A percentile compares a stretch with the other conserved stretches of the same genome.
These are phyloP conservation scores for Drosophila bocki DNA, from an alignment of 1,140 invertebrate species.

Conservation along the genomic window DNA sequence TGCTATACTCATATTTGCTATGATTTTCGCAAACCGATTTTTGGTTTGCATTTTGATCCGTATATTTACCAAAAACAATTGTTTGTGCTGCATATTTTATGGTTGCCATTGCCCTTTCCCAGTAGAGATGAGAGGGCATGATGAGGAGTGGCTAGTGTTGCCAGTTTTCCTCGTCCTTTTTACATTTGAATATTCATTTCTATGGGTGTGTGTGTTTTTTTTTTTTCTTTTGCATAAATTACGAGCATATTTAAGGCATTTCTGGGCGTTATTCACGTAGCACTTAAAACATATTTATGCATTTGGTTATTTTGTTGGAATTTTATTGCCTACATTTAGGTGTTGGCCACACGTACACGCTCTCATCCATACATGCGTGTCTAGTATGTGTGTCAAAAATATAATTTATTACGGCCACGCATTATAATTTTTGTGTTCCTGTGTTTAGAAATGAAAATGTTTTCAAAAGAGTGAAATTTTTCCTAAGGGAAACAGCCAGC, in stretches of 20 bases:
- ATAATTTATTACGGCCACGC: slow-evolving; percentile 62
- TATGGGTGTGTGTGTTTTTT: slow-evolving; percentile 2
- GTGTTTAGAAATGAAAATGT: slow-evolving; percentile 30
- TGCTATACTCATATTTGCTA: slow-evolving; percentile 32
- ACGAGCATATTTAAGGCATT: slow-evolving; percentile 46
- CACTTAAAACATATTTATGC: slow-evolving; percentile 59
- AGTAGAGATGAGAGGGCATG: background rate
- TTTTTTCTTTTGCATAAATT: slow-evolving; percentile 59
- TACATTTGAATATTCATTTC: slow-evolving; percentile 35
- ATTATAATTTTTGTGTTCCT: slow-evolving; percentile 37
- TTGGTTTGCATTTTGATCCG: slow-evolving; percentile 39
- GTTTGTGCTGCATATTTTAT: slow-evolving; percentile 58
- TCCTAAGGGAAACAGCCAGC: background rate
- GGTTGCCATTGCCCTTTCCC: slow-evolving; percentile 7
- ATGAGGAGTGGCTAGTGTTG: background rate
- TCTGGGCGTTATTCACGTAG: slow-evolving; percentile 26
- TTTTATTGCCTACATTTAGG: slow-evolving; percentile 54
- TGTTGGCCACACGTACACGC: slow-evolving; percentile 27
- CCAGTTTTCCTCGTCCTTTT: slow-evolving; percentile 1
- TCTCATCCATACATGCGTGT: background rate
- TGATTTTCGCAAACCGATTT: slow-evolving; percentile 48
- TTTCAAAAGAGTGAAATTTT: slow-evolving; percentile 12
- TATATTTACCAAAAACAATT: slow-evolving; percentile 47
- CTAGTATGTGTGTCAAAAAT: slow-evolving; percentile 36
- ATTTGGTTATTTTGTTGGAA: slow-evolving; percentile 50